These are phyloP conservation scores for Carduelis carduelis DNA, from an alignment of 2,797 vertebrate species.

Conservation along the genomic window DNA sequence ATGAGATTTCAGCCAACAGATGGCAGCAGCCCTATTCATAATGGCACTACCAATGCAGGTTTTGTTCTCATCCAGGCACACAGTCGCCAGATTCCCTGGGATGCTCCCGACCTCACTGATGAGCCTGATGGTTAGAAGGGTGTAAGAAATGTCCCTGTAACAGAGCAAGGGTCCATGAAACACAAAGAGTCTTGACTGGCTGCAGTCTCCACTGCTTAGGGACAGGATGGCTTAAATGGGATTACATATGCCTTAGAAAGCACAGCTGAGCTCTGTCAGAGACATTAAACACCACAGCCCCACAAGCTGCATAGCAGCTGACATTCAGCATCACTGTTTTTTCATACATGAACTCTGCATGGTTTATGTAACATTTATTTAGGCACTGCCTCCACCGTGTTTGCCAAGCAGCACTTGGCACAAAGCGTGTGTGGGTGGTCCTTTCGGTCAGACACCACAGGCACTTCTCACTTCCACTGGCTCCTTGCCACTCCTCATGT, in stretches of 20 bases:
- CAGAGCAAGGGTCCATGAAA: neutral
- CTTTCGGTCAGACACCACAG: neutral
- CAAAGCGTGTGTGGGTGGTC: fast-evolving
- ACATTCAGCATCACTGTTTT: neutral
- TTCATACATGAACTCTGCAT: neutral
- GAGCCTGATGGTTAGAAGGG: neutral
- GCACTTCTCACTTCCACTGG: neutral
- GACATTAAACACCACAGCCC: neutral
- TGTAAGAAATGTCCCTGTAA: neutral
- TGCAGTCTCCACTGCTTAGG: neutral
- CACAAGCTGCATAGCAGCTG: neutral
- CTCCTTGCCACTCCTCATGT: neutral
- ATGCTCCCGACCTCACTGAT: neutral
- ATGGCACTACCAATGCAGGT: neutral
- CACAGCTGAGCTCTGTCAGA: neutral
- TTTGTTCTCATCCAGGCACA: neutral
- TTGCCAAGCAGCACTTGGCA: neutral
- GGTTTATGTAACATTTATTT: neutral
- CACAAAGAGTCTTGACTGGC: neutral
- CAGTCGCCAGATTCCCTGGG: neutral
- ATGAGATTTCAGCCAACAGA: slow-evolving; percentile 50
- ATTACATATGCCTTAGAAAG: neutral
- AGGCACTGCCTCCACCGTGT: neutral
- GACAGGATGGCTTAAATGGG: neutral
- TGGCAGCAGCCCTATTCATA: slow-evolving; percentile 56